Evolutionary conservation across 2,888 invertebrate species (phyloP).

Genomic region (Geotrupes spiniger): DNA sequence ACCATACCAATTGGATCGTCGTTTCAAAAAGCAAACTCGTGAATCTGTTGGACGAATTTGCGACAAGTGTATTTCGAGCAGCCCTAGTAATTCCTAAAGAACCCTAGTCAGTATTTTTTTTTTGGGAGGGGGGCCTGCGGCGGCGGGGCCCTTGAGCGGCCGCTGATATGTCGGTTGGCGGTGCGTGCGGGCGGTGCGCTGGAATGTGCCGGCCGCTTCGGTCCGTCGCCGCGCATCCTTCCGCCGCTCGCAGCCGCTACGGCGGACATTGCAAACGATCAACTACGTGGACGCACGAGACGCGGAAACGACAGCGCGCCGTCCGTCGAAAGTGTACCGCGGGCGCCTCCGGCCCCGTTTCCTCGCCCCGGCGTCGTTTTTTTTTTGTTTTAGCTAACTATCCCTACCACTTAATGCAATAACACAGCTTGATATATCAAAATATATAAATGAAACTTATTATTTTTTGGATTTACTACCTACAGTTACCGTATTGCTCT

Average conservation of each 20-base stretch:
- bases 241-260: slow-evolving; percentile 32
- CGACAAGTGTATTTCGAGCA: slow-evolving; percentile 11
- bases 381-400: slow-evolving; percentile 30
- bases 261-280: slow-evolving; percentile 15
- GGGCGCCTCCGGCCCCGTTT: slow-evolving; percentile 26
- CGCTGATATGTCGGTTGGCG: slow-evolving; percentile 48
- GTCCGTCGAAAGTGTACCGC: background rate
- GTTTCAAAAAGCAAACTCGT: too few relatives aligned
- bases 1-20: too few relatives aligned
- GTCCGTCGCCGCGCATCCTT: slow-evolving; percentile 35
- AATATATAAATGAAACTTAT: slow-evolving; percentile 48
- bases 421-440: slow-evolving; percentile 51
- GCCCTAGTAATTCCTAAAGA: slow-evolving; percentile 10
- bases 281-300: slow-evolving; percentile 16
- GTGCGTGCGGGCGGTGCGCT: slow-evolving; percentile 34
- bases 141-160: slow-evolving; percentile 46
- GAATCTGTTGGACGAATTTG: too few relatives aligned
- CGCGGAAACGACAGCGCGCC: slow-evolving; percentile 10
- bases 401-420: slow-evolving; percentile 45
- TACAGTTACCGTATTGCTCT: slow-evolving; percentile 53
- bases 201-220: slow-evolving; percentile 41
- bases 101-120: slow-evolving; percentile 28
- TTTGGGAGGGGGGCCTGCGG: slow-evolving; percentile 34
- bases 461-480: slow-evolving; percentile 44
- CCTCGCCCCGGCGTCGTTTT: slow-evolving; percentile 36